Evolutionary conservation across 2,797 vertebrate species (phyloP).

Genomic region (Psittacula derbiana): DNA sequence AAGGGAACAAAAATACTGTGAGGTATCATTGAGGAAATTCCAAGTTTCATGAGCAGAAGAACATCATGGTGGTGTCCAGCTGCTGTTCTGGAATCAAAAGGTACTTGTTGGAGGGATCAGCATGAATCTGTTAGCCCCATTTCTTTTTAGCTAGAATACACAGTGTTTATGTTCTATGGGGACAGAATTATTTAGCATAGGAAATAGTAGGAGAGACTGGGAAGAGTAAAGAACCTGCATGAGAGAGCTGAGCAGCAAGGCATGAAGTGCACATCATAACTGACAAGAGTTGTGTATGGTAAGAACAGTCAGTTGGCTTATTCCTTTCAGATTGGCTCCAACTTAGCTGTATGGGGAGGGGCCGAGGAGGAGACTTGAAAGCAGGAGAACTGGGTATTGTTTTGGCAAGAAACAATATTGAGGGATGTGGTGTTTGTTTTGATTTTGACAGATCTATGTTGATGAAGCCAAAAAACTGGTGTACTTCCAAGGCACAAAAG

Average conservation of each 20-base stretch:
- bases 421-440: background rate
- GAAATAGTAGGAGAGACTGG: background rate
- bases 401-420: background rate
- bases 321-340: background rate
- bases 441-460: constrained; percentile 78
- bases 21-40: background rate
- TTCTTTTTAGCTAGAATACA: background rate
- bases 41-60: background rate
- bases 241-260: background rate
- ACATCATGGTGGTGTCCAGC: background rate
- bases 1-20: background rate
- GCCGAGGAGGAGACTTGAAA: background rate
- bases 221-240: background rate
- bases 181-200: background rate
- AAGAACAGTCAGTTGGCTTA: background rate
- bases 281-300: background rate
- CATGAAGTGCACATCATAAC: background rate
- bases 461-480: constrained; percentile 80
- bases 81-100: background rate
- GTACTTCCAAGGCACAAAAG: constrained; percentile 84
- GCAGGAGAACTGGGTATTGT: background rate
- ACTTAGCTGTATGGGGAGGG: background rate
- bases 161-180: background rate
- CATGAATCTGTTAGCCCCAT: background rate
- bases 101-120: background rate